A percentile compares a stretch with the other conserved stretches of the same genome.
phyloP scores from a whole-genome alignment of 2,888 invertebrate species.

The Standfussiana lucernea region DNA sequence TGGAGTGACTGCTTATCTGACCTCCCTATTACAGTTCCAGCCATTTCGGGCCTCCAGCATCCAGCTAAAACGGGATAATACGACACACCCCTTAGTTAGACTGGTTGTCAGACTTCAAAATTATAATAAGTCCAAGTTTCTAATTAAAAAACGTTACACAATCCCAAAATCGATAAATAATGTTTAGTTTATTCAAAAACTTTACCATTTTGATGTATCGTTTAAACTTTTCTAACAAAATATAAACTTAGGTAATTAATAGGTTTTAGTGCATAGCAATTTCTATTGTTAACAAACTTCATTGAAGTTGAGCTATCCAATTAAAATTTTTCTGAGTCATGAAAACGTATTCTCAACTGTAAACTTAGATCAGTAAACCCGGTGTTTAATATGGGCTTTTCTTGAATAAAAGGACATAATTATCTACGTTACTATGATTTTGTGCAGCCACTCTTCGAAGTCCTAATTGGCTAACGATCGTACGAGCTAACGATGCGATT shows the following conservation, averaged over 20 bases:
- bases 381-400: background rate
- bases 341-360: background rate
- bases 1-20: background rate
- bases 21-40: background rate
- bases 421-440: background rate
- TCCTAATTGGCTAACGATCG: too few species aligned
- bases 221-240: conserved; percentile 8
- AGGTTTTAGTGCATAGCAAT: conserved; percentile 5
- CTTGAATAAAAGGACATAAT: background rate
- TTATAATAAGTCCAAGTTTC: background rate
- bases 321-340: conserved; percentile 33
- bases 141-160: background rate
- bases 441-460: background rate
- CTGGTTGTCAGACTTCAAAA: background rate
- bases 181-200: background rate
- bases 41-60: too few species aligned
- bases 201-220: background rate
- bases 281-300: conserved; percentile 33
- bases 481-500: too few species aligned
- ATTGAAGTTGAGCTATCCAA: conserved; percentile 29
- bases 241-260: conserved; percentile 4
- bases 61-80: too few species aligned
- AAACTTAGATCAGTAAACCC: background rate
- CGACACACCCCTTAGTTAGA: background rate
- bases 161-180: background rate